Percentiles rank a stretch among this genome's conserved stretches.
These are phyloP conservation scores for Drosophila macrothrix DNA, from an alignment of 2,888 invertebrate species.

Conservation along the genomic window DNA sequence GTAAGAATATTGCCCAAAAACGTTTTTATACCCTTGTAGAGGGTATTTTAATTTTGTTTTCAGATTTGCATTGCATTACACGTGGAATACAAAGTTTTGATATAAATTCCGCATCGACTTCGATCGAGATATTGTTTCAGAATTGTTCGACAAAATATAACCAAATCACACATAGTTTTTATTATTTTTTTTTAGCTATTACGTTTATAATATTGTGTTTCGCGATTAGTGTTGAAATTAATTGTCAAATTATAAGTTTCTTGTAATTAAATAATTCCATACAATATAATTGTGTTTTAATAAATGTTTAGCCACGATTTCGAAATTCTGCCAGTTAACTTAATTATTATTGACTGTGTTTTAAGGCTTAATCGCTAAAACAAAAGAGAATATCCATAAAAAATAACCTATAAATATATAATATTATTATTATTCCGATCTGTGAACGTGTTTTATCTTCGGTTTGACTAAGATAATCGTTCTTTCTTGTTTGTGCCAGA, in stretches of 20 bases:
- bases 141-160: background rate
- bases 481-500: background rate
- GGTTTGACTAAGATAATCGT: background rate
- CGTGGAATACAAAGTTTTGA: background rate
- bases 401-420: background rate
- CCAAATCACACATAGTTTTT: background rate
- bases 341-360: background rate
- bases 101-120: background rate
- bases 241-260: background rate
- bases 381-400: background rate
- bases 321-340: background rate
- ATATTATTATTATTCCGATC: background rate
- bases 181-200: background rate
- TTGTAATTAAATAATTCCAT: background rate
- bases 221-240: background rate
- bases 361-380: no score
- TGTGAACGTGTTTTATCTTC: background rate
- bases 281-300: background rate
- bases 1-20: background rate
- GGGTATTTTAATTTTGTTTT: background rate
- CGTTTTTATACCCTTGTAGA: background rate
- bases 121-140: background rate
- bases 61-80: background rate
- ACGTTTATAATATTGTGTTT: background rate
- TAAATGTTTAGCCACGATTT: background rate